A percentile compares a stretch with the other conserved stretches of the same genome.
phyloP scores from a whole-genome alignment of 2,888 invertebrate species.

The Aporophyla lueneburgensis region DNA sequence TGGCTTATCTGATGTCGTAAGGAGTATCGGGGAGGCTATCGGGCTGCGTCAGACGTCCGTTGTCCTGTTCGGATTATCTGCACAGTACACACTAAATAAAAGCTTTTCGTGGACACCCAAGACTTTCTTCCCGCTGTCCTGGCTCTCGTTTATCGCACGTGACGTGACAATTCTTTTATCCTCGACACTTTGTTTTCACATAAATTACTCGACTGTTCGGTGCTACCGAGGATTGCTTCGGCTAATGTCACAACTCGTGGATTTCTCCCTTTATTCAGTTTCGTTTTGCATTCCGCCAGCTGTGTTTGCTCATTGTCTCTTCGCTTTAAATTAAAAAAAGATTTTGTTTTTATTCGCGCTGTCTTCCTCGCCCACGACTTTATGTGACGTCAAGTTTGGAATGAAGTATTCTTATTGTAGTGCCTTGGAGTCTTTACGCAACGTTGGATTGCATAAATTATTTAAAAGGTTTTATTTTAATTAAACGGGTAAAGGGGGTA shows the following conservation, averaged over 20 bases:
- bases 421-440: conserved; percentile 82
- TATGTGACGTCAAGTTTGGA: conserved; percentile 90
- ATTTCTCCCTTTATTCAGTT: conserved; percentile 79
- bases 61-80: conserved; percentile 78
- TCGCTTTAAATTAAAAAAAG: conserved; percentile 87
- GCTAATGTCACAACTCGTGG: conserved; percentile 80
- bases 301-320: conserved; percentile 90
- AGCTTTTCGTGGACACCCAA: conserved; percentile 72
- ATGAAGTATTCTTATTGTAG: conserved; percentile 88
- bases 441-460: conserved; percentile 88
- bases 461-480: conserved; percentile 83
- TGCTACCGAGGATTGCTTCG: conserved; percentile 80
- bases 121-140: conserved; percentile 74
- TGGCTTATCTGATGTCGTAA: conserved; percentile 86
- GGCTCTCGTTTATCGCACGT: conserved; percentile 82
- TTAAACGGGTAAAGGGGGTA: conserved; percentile 75
- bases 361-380: conserved; percentile 88
- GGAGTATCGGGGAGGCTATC: conserved; percentile 79
- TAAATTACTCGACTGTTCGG: conserved; percentile 84
- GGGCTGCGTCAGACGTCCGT: conserved; percentile 78
- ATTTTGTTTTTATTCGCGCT: conserved; percentile 83
- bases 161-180: conserved; percentile 86
- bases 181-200: conserved; percentile 84
- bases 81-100: conserved; percentile 80
- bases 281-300: conserved; percentile 90